Base-by-base conservation (phyloP, 2,113 vertebrate species). In the Hiodon alosoides region DNA sequence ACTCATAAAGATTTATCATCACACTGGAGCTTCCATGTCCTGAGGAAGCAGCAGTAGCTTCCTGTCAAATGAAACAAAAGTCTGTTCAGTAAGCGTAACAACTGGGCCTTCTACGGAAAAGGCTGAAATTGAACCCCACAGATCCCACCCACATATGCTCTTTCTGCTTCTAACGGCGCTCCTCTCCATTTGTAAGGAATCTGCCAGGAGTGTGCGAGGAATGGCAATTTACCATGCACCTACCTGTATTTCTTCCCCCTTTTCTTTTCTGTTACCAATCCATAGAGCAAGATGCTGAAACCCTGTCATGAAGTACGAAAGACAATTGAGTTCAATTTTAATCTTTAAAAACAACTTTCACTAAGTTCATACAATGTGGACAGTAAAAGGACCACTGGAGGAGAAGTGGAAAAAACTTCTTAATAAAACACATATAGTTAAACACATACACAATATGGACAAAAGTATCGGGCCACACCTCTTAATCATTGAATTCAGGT, bases 21-120 rank as follows among this genome's bases (percentile, higher is more conserved):
- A 31, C 31, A 78, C 61, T 59, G 81, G 72, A 47, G 81, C 80
- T 47, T 47, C 79, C 79, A 89, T 88, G 87, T 93, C 91, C 90
- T 89, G 84, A 92, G 90, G 90, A 91, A 90, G 85, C 86, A 84
- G 85, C 85, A 87, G 80, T 89, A 84, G 83, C 90, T 90, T 90
- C 87, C 89, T 91, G 86, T 71, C 71, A 85, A 86, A 87, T 87
- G 80, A 85, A 82, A 77, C 76, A 78, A 80, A 53, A 77, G 66
- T 77, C 83, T 81, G 82, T 76, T 65, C 8, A 16, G 74, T 31
- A 68, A 77, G 82, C 61, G 3, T 3, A 13, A 87, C 82, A 84
- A 85, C 83, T 31, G 10, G 7, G 47, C 48, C 75, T 46, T 50
- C 72, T 82, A 78, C 75, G 62, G 14, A 69, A 69, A 71, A 77